Conservation (phyloP, 2,113 vertebrate genomes). For the Bos indicus region DNA sequence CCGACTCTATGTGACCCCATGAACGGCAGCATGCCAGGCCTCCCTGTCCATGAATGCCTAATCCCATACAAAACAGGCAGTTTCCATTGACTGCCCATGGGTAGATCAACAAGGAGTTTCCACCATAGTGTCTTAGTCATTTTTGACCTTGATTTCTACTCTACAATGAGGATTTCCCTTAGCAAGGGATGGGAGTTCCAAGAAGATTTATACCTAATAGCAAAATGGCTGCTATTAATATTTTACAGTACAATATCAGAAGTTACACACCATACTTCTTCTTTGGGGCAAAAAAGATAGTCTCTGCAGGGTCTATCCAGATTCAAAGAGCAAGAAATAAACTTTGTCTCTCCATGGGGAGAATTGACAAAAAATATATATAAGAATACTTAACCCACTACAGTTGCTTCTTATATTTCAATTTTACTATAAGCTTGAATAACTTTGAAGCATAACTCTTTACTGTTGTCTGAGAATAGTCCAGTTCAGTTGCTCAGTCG, state of each 20-base stretch:
- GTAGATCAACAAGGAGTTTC: background rate
- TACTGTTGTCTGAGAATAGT: background rate
- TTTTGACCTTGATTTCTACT: background rate
- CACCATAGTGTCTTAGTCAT: accelerated
- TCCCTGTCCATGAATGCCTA: background rate
- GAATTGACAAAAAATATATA: background rate
- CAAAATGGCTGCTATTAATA: background rate
- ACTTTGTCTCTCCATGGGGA: background rate
- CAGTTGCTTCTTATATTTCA: background rate
- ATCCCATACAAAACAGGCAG: background rate
- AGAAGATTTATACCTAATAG: background rate
- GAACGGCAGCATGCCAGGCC: too few species aligned
- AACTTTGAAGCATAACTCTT: background rate
- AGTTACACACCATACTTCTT: background rate
- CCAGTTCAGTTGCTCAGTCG: too few species aligned
- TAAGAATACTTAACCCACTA: background rate
- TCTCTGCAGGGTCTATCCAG: background rate
- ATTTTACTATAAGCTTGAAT: background rate
- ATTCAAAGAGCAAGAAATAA: background rate
- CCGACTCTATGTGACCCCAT: too few species aligned
- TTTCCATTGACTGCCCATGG: accelerated
- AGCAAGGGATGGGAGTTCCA: background rate
- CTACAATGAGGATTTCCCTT: background rate
- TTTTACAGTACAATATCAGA: background rate
- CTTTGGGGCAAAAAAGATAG: background rate